Conservation (phyloP, 2,888 invertebrate genomes). For the Himalopsyche anomala region DNA sequence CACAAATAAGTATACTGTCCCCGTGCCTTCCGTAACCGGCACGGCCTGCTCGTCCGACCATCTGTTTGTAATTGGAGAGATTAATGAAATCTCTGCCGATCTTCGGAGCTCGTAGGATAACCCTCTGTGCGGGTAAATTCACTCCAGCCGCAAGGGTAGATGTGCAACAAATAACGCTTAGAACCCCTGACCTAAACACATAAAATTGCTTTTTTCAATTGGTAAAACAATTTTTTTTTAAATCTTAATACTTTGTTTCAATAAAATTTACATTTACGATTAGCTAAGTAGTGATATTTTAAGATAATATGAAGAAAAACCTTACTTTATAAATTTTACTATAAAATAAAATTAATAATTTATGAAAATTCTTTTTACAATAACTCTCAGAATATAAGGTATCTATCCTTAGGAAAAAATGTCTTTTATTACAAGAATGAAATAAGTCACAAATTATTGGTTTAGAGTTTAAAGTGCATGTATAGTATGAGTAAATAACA, state of each 20-base stretch:
- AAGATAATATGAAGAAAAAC: too few species aligned
- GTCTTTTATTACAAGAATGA: too few species aligned
- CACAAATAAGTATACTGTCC: conserved; percentile 92
- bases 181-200: conserved; percentile 80
- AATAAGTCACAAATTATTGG: too few species aligned
- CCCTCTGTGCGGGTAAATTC: conserved; percentile 94
- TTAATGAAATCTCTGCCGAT: conserved; percentile 86
- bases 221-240: neutral
- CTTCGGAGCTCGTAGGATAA: conserved; percentile 90
- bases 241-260: neutral
- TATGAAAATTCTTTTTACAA: too few species aligned
- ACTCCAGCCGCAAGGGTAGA: conserved; percentile 99
- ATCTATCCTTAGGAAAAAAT: too few species aligned
- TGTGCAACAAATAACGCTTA: conserved; percentile 94
- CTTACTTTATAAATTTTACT: too few species aligned
- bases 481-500: neutral
- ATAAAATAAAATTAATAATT: too few species aligned
- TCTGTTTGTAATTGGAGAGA: conserved; percentile 92
- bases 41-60: conserved; percentile 96
- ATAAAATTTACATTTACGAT: neutral
- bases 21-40: conserved; percentile 89
- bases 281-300: too few species aligned
- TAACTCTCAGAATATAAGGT: too few species aligned
- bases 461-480: too few species aligned
- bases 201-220: neutral